Base-by-base conservation (phyloP, 37 sponge, comb jelly and placozoan genomes). In the Eunapius fragilis region DNA sequence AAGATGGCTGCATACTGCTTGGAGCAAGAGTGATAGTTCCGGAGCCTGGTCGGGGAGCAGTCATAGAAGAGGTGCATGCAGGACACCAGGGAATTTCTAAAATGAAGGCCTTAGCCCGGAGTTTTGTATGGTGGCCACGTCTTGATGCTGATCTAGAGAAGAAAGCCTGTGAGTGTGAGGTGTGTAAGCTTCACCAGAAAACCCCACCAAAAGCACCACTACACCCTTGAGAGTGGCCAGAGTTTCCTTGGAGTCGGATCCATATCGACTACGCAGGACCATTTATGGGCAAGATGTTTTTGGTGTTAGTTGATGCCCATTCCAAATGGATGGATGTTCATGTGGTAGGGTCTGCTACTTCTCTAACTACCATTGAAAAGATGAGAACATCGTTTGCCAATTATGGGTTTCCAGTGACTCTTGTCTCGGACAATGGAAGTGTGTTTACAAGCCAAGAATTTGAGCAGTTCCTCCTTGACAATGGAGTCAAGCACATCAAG, bases 111-210 rank as follows among this genome's bases (percentile, higher is more conserved):
- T 31, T 87, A 31, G 81, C 87, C 2, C 71, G 76, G n/a, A n/a
- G 76, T 49, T 26, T 74, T 47, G 87, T 78, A 11, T 87, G 87
- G 82, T 87, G 87, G 87, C 87, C 87, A 73, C 75, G 69, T 23
- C 45, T 87, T 2, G 87, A 87, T 73, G 22, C 26, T 70, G 35
- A 84, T 0, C 2, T 84, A 31, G 68, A 28, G 68, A 68, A 27
- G 24, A 73, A 27, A 48, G 75, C 75, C 0, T 30, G 25, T 31
- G 23, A 30, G 23, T 75, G 84, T 50, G 35, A 48, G 17, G 17
- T 13, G 32, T 75, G 84, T 50, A 75, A 84, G 50, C 35, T n/a
- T 31, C 35, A 81, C 71, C 82, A 81, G 70, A 27, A 36, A 37
- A 11, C 25, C 4, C 82, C 82, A 31, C 3, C 71, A 9, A 41